Base-by-base conservation (phyloP, 2,888 invertebrate genomes). In the Dione vanillae region DNA sequence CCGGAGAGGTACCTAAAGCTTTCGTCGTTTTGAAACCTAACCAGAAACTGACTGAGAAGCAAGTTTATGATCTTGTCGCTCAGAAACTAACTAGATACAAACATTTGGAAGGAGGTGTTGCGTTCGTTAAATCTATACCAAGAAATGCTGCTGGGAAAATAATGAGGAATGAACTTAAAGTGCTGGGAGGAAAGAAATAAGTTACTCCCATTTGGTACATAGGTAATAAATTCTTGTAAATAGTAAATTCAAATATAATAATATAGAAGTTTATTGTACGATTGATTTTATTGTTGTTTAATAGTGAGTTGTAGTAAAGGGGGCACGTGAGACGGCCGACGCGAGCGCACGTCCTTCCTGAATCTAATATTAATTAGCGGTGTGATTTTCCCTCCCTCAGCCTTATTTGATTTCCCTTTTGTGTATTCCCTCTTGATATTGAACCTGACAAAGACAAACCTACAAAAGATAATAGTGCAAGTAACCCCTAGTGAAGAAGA, bases 91-190 rank as follows among this genome's bases (percentile, higher is more conserved):
- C 96, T 0, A 94, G 95, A 76, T 96, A 96, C 88, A 97, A 97
- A 83, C 95, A 95, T 79, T 87, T 97, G 27, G 94, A 95, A 65
- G 96, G 95, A 1, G 96, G 96, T 1, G 95, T 97, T 3, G 90
- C 93, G 59, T 96, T 97, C 82, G 87, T 96, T 27, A 94, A 95
- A 1, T 78, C 91, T 0, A 96, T 97, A 78, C 97, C 97, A 0
- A 95, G 96, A 83, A 96, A 96, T 78, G 94, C 95, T 0, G 95
- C 96, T 3, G 97, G 97, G 6, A 97, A 97, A 89, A 96, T 97
- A 54, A 85, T 97, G 81, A 94, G 97, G 75, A 95, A 96, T 75
- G 95, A 95, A 87, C 90, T 96, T 12, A 95, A 94, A 90, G 92
- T 94, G 61, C 82, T 93, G 41, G 87, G 90, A 35, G 75, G 65